Evolutionary conservation across 1,140 invertebrate genomes (phyloP), one percentile per base, ranked within the genome.

Genomic region (Lucilia sericata): DNA sequence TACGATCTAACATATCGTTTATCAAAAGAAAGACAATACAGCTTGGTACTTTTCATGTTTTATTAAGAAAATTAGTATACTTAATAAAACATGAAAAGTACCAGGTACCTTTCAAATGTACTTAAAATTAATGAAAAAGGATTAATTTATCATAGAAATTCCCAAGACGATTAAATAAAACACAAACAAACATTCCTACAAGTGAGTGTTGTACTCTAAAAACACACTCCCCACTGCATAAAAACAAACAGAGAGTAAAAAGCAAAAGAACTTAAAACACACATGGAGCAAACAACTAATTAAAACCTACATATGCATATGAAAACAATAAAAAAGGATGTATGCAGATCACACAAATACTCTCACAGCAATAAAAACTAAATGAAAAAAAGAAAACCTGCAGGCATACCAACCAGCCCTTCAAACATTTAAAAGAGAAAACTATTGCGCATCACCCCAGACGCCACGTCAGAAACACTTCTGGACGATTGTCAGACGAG

Each of bases 401-500:
- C 75, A 78, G 75, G 13, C 75, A 78, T 80, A 49, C 42, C 5
- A 80, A 21, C 19, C 76, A 80, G n/a, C n/a, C n/a, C n/a, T n/a
- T n/a, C n/a, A n/a, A n/a, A n/a, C n/a, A n/a, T n/a, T n/a, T n/a
- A n/a, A n/a, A n/a, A n/a, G n/a, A n/a, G n/a, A n/a, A n/a, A n/a
- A n/a, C n/a, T n/a, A n/a, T n/a, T n/a, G n/a, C n/a, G n/a, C n/a
- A n/a, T n/a, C n/a, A n/a, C n/a, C n/a, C n/a, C n/a, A n/a, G n/a
- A n/a, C n/a, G n/a, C n/a, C n/a, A n/a, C n/a, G n/a, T n/a, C n/a
- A n/a, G n/a, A n/a, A n/a, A n/a, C n/a, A n/a, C n/a, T n/a, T n/a
- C n/a, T n/a, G n/a, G n/a, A n/a, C n/a, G n/a, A n/a, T n/a, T n/a
- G n/a, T n/a, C n/a, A n/a, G n/a, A n/a, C n/a, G n/a, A n/a, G n/a